Base-by-base conservation (phyloP, 2,888 invertebrate species). In the Aporophyla lueneburgensis region DNA sequence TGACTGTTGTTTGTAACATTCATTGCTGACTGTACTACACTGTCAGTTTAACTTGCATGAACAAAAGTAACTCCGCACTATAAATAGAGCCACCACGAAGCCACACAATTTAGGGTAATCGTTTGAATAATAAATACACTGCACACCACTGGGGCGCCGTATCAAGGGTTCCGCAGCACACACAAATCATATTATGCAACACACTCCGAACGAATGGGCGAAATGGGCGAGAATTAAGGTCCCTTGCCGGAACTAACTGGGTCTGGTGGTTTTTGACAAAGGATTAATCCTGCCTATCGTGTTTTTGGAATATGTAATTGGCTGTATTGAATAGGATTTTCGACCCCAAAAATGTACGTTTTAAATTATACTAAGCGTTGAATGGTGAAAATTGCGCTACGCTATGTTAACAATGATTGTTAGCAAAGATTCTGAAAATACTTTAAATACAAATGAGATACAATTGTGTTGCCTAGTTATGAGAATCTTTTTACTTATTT, bases 41-140 rank as follows among this genome's bases (percentile, higher is more conserved):
- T 71, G 69, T 59, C 65, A 67, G 75, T 75, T 58, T 58, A 76
- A 81, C 71, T 72, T 70, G 33, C 33, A 51, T 21, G 40, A 75
- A 75, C 71, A 68, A 71, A 81, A 81, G 75, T 71, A 65, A 74
- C 53, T 61, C 66, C 54, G 16, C 40, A 66, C 62, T 70, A 76
- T 85, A 85, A 81, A 81, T 62, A 63, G 67, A 54, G 33, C 43
- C 63, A 66, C 70, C 69, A 54, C 61, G 56, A 82, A 82, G 62
- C 72, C 77, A 71, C 75, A 80, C 70, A 85, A 83, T 73, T 83
- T 71, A 82, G 76, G 76, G 76, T 81, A 85, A 82, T 76, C 82
- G 83, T 73, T 61, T 83, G 83, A 85, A 83, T 83, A 85, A 81
- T 83, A 85, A 76, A 83, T 85, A 71, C 40, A 75, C 63, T 81